phyloP scores from a whole-genome alignment of 92 coral and sea anemone species.

The Metridium senile region DNA sequence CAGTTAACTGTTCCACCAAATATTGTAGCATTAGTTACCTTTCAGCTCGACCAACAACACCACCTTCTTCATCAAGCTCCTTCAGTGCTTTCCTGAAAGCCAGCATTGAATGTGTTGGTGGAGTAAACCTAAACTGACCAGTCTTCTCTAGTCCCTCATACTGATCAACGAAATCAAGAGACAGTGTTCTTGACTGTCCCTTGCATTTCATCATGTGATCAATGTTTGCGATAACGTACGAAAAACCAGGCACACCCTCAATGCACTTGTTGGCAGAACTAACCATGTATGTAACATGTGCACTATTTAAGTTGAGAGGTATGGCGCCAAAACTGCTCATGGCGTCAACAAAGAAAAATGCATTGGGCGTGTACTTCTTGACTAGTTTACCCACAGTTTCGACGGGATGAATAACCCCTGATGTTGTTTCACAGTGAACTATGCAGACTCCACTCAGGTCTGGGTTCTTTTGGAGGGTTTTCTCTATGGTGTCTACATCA shows the following conservation, averaged over 20 bases:
- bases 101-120: conserved; percentile 97
- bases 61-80: conserved; percentile 87
- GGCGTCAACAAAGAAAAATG: conserved; percentile 96
- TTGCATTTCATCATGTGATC: conserved; percentile 74
- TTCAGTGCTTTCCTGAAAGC: conserved; percentile 86
- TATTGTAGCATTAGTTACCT: conserved; percentile 49
- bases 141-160: conserved; percentile 80
- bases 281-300: conserved; percentile 85
- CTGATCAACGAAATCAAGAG: conserved; percentile 90
- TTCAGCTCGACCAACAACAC: conserved; percentile 92
- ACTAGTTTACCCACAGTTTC: conserved; percentile 83
- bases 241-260: conserved; percentile 98
- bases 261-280: conserved; percentile 99
- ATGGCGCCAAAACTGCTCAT: conserved; percentile 99
- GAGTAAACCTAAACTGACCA: conserved; percentile 98
- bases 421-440: conserved; percentile 97
- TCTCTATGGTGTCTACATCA: conserved; percentile 73
- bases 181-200: conserved; percentile 84
- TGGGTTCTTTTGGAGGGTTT: conserved; percentile 60
- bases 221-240: conserved; percentile 80
- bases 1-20: too few species aligned
- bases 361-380: conserved; percentile 73
- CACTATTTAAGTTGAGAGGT: conserved; percentile 77
- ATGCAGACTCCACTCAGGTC: conserved; percentile 86
- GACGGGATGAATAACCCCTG: conserved; percentile 95